Conservation (phyloP, 2,888 invertebrate genomes). For the Agrochola circellaris region DNA sequence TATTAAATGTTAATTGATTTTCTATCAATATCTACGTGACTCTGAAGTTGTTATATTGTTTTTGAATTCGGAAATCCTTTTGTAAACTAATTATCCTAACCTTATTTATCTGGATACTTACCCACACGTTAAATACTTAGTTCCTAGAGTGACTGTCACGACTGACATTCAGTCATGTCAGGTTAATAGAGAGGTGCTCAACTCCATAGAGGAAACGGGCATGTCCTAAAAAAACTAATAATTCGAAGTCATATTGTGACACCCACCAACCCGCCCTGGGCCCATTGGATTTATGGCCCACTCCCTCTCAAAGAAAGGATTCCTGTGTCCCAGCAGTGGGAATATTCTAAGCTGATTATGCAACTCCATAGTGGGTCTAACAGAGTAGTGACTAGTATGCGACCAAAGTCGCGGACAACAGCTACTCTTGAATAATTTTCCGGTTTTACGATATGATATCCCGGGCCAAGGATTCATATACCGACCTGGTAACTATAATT, state of each 20-base stretch:
- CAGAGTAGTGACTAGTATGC: background rate
- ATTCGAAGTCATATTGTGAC: background rate
- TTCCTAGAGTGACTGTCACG: background rate
- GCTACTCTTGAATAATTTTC: background rate
- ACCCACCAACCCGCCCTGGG: background rate
- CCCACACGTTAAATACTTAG: background rate
- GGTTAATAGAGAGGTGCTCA: background rate
- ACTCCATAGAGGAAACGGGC: background rate
- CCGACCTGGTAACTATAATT: constrained; percentile 10
- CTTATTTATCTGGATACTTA: background rate
- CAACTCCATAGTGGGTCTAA: background rate
- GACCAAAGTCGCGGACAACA: no score
- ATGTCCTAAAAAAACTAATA: background rate
- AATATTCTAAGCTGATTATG: background rate
- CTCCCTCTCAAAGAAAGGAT: background rate
- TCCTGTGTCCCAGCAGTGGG: background rate
- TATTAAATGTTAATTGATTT: constrained; percentile 27
- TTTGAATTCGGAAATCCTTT: background rate
- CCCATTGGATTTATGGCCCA: background rate
- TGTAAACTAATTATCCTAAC: background rate
- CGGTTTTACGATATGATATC: background rate
- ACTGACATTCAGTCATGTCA: no score
- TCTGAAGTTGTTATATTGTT: background rate
- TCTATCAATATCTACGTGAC: constrained; percentile 14
- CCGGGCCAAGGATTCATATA: constrained; percentile 4